phyloP scores from a whole-genome alignment of 2,888 invertebrate genomes.

The Philopedon plagiatum region DNA sequence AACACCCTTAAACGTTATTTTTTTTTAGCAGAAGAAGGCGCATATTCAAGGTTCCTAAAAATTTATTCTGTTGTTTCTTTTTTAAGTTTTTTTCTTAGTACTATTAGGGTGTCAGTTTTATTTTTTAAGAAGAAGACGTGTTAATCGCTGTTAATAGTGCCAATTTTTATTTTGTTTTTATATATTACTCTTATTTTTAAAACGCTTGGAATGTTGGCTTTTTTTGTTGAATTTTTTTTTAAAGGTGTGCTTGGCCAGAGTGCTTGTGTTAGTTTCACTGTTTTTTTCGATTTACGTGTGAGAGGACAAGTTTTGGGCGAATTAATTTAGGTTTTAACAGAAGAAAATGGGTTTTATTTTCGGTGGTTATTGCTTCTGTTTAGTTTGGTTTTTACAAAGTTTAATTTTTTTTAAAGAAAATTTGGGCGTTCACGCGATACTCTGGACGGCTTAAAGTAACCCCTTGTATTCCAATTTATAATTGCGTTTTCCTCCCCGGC shows the following conservation, averaged over 20 bases:
- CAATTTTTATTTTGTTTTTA: conserved; percentile 48
- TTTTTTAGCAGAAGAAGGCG: conserved; percentile 32
- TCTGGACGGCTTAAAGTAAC: neutral
- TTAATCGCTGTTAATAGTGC: conserved; percentile 47
- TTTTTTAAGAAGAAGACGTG: conserved; percentile 28
- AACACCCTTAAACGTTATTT: conserved; percentile 19
- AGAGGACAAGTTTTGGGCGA: conserved; percentile 21
- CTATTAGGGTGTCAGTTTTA: conserved; percentile 35
- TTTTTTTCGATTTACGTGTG: neutral
- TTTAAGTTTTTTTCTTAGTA: conserved; percentile 32
- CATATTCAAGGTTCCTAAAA: conserved; percentile 46
- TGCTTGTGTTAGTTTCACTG: conserved; percentile 17
- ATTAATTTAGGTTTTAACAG: conserved; percentile 25
- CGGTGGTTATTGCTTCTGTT: neutral
- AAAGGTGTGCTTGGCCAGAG: conserved; percentile 21
- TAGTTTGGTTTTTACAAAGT: conserved; percentile 2
- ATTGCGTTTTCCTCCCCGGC: neutral
- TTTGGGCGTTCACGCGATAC: neutral
- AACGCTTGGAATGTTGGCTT: conserved; percentile 24
- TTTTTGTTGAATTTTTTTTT: conserved; percentile 33
- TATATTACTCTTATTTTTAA: conserved; percentile 20
- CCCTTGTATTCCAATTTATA: neutral
- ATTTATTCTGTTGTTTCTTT: conserved; percentile 41
- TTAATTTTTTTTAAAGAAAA: conserved; percentile 2
- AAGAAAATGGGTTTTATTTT: conserved; percentile 16